Evolutionary conservation across 2,888 invertebrate genomes (phyloP).

Genomic region (Kuschelorhynchus macadamiae): DNA sequence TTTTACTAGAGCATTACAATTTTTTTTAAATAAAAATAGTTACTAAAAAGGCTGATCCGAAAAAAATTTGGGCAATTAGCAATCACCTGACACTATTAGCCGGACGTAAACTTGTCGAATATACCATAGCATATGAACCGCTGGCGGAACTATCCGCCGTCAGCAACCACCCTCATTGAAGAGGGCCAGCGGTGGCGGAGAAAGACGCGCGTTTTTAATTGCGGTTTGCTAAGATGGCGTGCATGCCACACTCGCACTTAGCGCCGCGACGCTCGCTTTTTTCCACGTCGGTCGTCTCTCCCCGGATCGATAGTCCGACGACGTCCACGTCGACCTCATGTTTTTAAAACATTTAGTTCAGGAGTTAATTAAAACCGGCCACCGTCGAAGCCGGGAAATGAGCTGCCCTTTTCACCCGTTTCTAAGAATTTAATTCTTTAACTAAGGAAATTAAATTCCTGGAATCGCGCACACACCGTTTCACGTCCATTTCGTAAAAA

Average conservation of each 20-base stretch:
- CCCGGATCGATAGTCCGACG: slow-evolving; percentile 43
- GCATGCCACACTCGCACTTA: slow-evolving; percentile 70
- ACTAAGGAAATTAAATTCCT: no score
- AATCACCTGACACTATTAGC: no score
- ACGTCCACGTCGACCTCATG: slow-evolving; percentile 37
- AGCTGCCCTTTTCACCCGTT: slow-evolving; percentile 9
- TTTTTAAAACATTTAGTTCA: slow-evolving; percentile 38
- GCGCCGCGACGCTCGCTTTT: slow-evolving; percentile 66
- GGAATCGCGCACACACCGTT: no score
- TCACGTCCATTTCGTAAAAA: no score
- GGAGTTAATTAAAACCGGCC: slow-evolving; percentile 37
- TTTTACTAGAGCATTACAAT: no score
- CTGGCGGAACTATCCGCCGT: slow-evolving; percentile 44
- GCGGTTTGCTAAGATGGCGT: slow-evolving; percentile 70
- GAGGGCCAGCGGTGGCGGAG: slow-evolving; percentile 51
- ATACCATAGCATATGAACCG: no score
- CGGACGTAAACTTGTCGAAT: no score
- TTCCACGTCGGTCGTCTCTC: slow-evolving; percentile 46
- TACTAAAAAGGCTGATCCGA: no score
- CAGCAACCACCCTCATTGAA: slow-evolving; percentile 42
- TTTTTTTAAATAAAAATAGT: no score
- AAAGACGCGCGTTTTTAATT: slow-evolving; percentile 64
- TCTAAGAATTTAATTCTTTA: slow-evolving; percentile 13
- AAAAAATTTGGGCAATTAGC: no score
- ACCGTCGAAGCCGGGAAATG: slow-evolving; percentile 6